Conservation (phyloP, 1,140 invertebrate species). For the Aricia agestis region DNA sequence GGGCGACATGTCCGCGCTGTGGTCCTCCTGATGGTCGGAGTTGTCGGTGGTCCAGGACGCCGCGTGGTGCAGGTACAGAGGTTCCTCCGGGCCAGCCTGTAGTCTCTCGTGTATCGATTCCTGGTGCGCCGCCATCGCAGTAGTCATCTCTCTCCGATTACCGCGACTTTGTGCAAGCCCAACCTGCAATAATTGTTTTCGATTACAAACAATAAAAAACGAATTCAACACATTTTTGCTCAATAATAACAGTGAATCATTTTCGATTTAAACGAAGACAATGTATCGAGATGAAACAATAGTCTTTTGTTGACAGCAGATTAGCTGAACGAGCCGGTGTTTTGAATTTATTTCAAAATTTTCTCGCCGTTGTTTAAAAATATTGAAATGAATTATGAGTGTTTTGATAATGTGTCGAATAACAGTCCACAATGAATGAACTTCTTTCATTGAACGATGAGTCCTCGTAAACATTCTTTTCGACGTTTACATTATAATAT, state of each 20-base stretch:
- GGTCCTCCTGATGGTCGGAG: constrained; percentile 59
- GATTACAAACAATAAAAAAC: constrained; percentile 69
- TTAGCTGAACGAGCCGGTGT: constrained; percentile 73
- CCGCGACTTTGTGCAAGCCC: constrained; percentile 56
- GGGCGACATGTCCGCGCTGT: constrained; percentile 68
- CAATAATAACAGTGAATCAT: constrained; percentile 74
- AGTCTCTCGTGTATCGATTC: constrained; percentile 71
- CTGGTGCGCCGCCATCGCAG: constrained; percentile 71
- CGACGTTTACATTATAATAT: neutral
- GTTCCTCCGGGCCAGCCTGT: constrained; percentile 57
- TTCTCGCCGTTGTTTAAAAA: constrained; percentile 63
- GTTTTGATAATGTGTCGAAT: constrained; percentile 21
- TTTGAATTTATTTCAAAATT: constrained; percentile 64
- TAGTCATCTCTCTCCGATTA: constrained; percentile 67
- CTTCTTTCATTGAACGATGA: constrained; percentile 2
- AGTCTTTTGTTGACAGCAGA: constrained; percentile 70
- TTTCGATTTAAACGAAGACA: constrained; percentile 70
- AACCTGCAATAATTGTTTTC: constrained; percentile 53
- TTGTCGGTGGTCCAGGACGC: constrained; percentile 54
- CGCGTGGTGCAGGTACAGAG: constrained; percentile 65
- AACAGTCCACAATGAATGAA: constrained; percentile 22
- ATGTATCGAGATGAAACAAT: constrained; percentile 67
- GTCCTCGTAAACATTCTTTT: neutral
- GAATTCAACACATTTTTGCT: constrained; percentile 64
- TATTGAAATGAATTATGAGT: constrained; percentile 42